A percentile compares a stretch with the other conserved stretches of the same genome.
Conservation (phyloP, 1,140 invertebrate species). For the Goniozus legneri region DNA sequence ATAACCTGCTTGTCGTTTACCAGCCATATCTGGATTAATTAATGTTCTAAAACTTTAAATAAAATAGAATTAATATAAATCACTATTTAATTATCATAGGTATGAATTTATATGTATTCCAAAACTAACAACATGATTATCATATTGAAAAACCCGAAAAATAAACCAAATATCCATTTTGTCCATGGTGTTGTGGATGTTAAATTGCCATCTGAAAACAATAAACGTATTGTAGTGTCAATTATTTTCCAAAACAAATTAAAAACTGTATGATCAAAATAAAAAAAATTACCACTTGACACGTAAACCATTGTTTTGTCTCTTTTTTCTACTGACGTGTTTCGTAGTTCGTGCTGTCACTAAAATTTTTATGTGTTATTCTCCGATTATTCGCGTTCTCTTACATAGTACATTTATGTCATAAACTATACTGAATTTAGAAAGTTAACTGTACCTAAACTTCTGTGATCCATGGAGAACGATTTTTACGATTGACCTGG, state of each 20-base stretch:
- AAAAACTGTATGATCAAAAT: neutral
- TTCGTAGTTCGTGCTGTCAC: too few relatives aligned
- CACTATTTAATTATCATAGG: neutral
- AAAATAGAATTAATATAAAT: neutral
- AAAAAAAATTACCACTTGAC: conserved; percentile 16
- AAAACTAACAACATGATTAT: conserved; percentile 38
- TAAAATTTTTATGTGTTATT: too few relatives aligned
- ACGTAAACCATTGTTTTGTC: conserved; percentile 22
- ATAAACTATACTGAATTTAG: too few relatives aligned
- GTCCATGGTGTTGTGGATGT: conserved; percentile 18
- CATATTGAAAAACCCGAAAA: conserved; percentile 24
- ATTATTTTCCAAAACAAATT: neutral
- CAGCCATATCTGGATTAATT: conserved; percentile 23
- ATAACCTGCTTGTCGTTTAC: conserved; percentile 17
- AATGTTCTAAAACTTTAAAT: conserved; percentile 30
- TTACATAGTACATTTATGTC: too few relatives aligned
- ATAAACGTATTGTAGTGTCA: neutral
- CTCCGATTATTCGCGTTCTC: too few relatives aligned
- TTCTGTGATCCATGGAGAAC: too few relatives aligned
- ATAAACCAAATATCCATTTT: conserved; percentile 21
- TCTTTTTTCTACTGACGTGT: too few relatives aligned
- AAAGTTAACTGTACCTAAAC: too few relatives aligned
- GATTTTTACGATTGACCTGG: too few relatives aligned
- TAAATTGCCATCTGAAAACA: conserved; percentile 25
- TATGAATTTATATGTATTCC: neutral